Base-by-base conservation (phyloP, 2,797 vertebrate genomes). In the Onychomys torridus region DNA sequence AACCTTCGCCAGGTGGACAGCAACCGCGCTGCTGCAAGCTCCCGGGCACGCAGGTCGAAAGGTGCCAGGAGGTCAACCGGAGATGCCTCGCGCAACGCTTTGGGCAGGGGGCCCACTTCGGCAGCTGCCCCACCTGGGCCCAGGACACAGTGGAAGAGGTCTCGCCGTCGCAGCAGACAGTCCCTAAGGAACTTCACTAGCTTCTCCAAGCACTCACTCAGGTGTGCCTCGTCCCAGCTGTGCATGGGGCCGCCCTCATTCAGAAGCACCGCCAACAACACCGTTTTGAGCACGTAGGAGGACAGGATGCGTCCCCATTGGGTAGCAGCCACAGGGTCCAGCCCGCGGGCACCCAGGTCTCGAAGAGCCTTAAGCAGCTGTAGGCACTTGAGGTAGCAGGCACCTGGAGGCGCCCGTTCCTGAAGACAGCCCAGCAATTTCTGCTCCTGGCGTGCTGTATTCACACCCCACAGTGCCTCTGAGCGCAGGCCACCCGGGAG, bases 311-410 rank as follows among this genome's bases (percentile, higher is more conserved):
- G 96, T 87, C 98, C 96, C 99, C 99, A 99, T 52, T 98, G 98
- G 0, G 98, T 81, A 29, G 98, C 93, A 0, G 99, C 98, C 16
- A 96, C 96, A 25, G 98, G 98, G 95, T 98, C 98, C 97, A 99
- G 95, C 23, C 98, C 97, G 11, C 98, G 99, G 49, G 97, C 95
- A 0, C 99, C 98, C 17, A 99, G 98, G 79, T 99, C 99, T 43
- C 99, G 98, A 81, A 99, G 95, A 49, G 99, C 99, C 97, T 99
- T 99, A 49, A 99, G 98, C 95, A 99, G 95, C 98, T 99, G 99
- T 95, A 99, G 98, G 96, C 99, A 99, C 98, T 99, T 99, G 87
- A 99, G 98, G 98, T 99, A 99, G 97, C 99, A 99, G 73, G 99
- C 99, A 92, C 98, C 97, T 21, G 98, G 97, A 0, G 99, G 98